phyloP scores from a whole-genome alignment of 2,113 vertebrate species.

The Neodon shergylaensis region DNA sequence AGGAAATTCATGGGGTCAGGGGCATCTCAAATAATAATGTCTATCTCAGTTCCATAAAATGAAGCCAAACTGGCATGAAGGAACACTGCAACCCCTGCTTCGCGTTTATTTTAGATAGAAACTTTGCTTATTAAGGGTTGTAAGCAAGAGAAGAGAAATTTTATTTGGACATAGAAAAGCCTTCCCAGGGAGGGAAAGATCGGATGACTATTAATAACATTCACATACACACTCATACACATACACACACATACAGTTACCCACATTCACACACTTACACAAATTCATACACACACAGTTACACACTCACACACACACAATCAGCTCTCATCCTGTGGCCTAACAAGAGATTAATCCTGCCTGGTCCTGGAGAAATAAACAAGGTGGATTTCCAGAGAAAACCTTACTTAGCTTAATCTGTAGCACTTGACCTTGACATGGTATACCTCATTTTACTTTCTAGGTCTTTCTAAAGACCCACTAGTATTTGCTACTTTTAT shows the following conservation, averaged over 20 bases:
- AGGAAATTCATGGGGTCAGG: constrained; percentile 55
- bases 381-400: constrained; percentile 49
- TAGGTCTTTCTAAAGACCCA: constrained; percentile 15
- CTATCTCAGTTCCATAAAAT: background rate
- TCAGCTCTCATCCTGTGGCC: background rate
- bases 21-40: constrained; percentile 57
- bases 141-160: constrained; percentile 39
- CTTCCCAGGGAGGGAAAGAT: background rate
- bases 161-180: background rate
- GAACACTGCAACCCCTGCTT: background rate
- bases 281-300: background rate
- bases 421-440: constrained; percentile 4
- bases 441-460: constrained; percentile 44
- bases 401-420: background rate
- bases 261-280: background rate
- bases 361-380: background rate
- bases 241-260: background rate
- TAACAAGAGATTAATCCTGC: background rate
- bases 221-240: background rate
- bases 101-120: constrained; percentile 39
- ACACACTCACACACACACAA: background rate
- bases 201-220: background rate
- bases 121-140: constrained; percentile 8
- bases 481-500: constrained; percentile 13
- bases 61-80: constrained; percentile 8